Percentiles rank a stretch among this genome's conserved stretches.
Evolutionary conservation across 1,140 invertebrate genomes (phyloP).

Genomic region (Ips typographus): DNA sequence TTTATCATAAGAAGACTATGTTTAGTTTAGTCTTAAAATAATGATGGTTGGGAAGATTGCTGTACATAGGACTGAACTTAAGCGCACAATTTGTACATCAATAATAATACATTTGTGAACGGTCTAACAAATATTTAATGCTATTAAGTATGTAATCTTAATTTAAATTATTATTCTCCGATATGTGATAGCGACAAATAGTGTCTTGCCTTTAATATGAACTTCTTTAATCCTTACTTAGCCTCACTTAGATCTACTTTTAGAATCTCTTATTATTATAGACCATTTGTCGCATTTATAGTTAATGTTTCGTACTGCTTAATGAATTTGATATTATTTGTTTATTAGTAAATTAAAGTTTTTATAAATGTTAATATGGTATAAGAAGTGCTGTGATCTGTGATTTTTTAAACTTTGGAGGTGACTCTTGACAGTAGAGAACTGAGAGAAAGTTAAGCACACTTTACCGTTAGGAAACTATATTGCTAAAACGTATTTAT

Average conservation of each 20-base stretch:
- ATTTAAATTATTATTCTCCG: conserved; percentile 39
- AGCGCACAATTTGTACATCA: no score
- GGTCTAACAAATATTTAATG: background rate
- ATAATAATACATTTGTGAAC: no score
- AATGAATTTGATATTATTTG: conserved; percentile 2
- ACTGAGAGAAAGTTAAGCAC: no score
- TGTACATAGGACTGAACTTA: no score
- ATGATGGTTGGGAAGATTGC: no score
- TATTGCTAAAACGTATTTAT: no score
- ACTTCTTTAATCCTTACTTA: background rate
- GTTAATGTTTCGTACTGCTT: conserved; percentile 39
- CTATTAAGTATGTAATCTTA: background rate
- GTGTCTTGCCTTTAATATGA: background rate
- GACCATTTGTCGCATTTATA: conserved; percentile 41
- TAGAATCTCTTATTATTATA: conserved; percentile 25
- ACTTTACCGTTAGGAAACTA: no score
- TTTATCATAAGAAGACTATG: no score
- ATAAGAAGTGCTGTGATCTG: background rate
- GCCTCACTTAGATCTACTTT: background rate
- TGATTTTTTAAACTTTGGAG: background rate
- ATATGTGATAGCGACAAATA: conserved; percentile 47
- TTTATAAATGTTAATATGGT: background rate
- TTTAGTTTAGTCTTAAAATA: no score
- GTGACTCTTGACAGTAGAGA: no score
- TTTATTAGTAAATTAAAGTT: background rate